Evolutionary conservation across 1,140 invertebrate species (phyloP).

Genomic region (Oscheius sp.): DNA sequence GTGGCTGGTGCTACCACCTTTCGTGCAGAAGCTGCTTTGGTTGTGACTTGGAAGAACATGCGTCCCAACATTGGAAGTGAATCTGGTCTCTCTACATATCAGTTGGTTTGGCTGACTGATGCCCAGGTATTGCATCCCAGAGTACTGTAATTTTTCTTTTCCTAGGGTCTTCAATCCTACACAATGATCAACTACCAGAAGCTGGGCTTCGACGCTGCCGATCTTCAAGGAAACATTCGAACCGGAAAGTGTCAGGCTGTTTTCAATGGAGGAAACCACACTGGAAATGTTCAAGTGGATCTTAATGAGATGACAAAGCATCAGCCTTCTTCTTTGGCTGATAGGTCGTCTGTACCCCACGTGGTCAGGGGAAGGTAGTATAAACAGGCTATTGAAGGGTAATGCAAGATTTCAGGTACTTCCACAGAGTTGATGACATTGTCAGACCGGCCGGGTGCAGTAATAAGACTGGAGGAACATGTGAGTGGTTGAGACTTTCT

Average conservation of each 20-base stretch:
- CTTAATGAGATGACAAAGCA: constrained; percentile 56
- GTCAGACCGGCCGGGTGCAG: constrained; percentile 59
- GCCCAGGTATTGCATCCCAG: not conserved
- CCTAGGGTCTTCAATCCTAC: constrained; percentile 28
- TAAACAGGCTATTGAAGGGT: too few species aligned
- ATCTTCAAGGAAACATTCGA: constrained; percentile 32
- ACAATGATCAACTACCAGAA: constrained; percentile 40
- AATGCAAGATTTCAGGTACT: too few species aligned
- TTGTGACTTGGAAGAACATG: constrained; percentile 41
- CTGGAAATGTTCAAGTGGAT: constrained; percentile 54
- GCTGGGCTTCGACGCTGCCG: constrained; percentile 32
- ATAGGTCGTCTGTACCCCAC: constrained; percentile 57
- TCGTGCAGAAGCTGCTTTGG: constrained; percentile 32
- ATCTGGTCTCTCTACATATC: constrained; percentile 47
- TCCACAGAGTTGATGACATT: constrained; percentile 58
- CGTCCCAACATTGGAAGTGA: constrained; percentile 14
- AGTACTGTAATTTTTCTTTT: not conserved
- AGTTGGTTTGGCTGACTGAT: constrained; percentile 43
- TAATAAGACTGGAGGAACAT: constrained; percentile 60
- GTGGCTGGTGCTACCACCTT: constrained; percentile 37
- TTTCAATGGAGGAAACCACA: constrained; percentile 60
- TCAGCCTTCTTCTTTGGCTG: constrained; percentile 52
- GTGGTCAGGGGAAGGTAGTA: constrained; percentile 49
- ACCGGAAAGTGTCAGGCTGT: constrained; percentile 44
- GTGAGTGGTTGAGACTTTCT: constrained; percentile 35